Evolutionary conservation across 1,140 invertebrate species (phyloP), one percentile per base, ranked within the genome.

Genomic region (Aphelenchoides avenae): DNA sequence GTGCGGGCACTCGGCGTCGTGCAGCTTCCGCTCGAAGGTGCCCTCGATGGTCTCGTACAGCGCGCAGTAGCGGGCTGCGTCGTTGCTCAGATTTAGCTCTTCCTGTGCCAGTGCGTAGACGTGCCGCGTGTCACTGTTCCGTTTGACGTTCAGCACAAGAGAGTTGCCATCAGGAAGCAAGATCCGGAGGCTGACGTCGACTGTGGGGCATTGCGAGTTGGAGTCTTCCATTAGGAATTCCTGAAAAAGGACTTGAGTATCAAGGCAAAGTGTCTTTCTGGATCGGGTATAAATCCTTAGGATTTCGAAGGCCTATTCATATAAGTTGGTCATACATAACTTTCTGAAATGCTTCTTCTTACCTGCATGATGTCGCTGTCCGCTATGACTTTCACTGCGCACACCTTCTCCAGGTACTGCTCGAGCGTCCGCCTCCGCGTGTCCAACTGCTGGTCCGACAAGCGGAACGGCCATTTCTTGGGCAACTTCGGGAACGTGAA

Each of bases 401-500:
- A 97, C 0, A 97, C 90, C 83, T 94, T 93, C 79, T 98, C 94
- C 73, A 99, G 82, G 82, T 97, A 99, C 77, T 91, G 89, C 77
- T 99, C 94, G 22, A 99, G 81, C 0, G 90, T 91, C 68, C 94
- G 82, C 61, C 95, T 81, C 53, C 95, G 82, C 2, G 88, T 85
- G 79, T 98, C 94, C 55, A 98, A 79, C 78, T 98, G 93, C 77
- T 98, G 94, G 73, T 98, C 92, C 73, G 88, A 92, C 79, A 84
- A 83, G 77, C 87, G 86, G 77, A 98, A 98, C 41, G 91, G 91
- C 90, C 93, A 97, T 82, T 98, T 99, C 46, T 91, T 91, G 0
- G 95, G 94, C 46, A 99, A 80, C 81, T 95, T 95, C 0, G 95
- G 94, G 78, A 98, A 98, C 77, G 86, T 89, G 78, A 96, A 98